These are phyloP conservation scores for Oncorhynchus clarkii DNA, from an alignment of 2,113 vertebrate species.

Conservation along the genomic window DNA sequence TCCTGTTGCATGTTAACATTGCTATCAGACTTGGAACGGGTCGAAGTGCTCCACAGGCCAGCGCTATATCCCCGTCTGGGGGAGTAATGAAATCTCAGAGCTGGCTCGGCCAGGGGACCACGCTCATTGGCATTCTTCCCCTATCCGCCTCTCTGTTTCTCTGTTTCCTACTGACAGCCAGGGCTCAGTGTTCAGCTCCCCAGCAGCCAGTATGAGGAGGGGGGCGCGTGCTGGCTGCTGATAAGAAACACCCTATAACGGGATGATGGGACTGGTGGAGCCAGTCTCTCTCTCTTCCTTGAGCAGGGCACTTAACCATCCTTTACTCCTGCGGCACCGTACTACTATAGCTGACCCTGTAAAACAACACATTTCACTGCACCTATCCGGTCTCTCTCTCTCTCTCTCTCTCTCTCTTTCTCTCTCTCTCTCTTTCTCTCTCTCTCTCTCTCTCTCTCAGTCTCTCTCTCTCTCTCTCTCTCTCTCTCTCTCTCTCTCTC, in stretches of 20 bases:
- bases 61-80: constrained; percentile 27
- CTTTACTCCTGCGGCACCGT: too few relatives aligned
- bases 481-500: neutral
- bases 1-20: constrained; percentile 22
- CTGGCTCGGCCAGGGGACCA: neutral
- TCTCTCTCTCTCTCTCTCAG: too few relatives aligned
- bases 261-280: neutral
- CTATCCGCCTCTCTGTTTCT: constrained; percentile 31
- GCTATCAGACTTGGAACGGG: constrained; percentile 36
- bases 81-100: constrained; percentile 49
- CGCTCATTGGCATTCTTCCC: constrained; percentile 71
- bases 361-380: too few relatives aligned
- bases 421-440: too few relatives aligned
- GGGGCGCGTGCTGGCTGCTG: constrained; percentile 59
- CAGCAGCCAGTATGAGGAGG: constrained; percentile 50
- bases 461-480: too few relatives aligned
- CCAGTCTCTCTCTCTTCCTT: too few relatives aligned
- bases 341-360: too few relatives aligned
- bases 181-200: constrained; percentile 46
- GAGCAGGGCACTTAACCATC: too few relatives aligned
- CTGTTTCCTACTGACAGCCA: constrained; percentile 50
- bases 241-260: constrained; percentile 58
- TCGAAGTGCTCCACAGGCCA: constrained; percentile 31
- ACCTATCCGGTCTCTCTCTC: neutral
- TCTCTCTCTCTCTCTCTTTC: too few relatives aligned